Evolutionary conservation across 2,888 invertebrate species (phyloP), one percentile per base, ranked within the genome.

Genomic region (Ormyrus rosae): DNA sequence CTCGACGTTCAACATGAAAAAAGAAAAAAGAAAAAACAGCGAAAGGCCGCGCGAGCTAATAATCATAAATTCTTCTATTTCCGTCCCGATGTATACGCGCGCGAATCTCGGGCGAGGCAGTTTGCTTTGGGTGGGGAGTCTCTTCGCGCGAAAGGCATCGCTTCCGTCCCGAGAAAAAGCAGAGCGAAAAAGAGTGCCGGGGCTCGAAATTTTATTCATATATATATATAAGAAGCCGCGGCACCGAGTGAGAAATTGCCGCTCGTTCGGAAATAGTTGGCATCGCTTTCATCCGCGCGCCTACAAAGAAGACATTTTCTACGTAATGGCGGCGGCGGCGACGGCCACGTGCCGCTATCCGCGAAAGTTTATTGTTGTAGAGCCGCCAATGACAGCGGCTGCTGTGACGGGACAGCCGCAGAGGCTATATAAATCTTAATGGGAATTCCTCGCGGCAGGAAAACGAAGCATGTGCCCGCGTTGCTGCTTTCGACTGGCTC

Each of bases 291-390:
- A 71, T 76, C 75, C 75, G 55, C 51, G 78, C 70, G 76, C 71
- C 73, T 78, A 79, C 82, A 79, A 82, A 78, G 80, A 68, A 65
- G 69, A 65, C 58, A 64, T 53, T 50, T 76, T 79, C 75, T 60
- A 55, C 68, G 81, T 79, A 71, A 67, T 61, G 80, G 55, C 60
- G 48, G 55, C 53, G 51, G 51, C 51, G 19, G 46, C 19, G 65
- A 34, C 61, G 6, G 71, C 75, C 60, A 74, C 74, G 73, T 64
- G 65, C 48, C 65, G 46, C 73, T 64, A 34, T 50, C 60, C 56
- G 45, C 34, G 45, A 81, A 83, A 84, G 86, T 87, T 87, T 87
- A 87, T 87, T 87, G 86, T 87, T 86, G 84, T 84, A 87, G 85
- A 84, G 84, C 71, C 78, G 71, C 64, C 56, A 65, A 78, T 78